Conservation (phyloP, 1,140 invertebrate genomes). For the Hypothenemus hampei region DNA sequence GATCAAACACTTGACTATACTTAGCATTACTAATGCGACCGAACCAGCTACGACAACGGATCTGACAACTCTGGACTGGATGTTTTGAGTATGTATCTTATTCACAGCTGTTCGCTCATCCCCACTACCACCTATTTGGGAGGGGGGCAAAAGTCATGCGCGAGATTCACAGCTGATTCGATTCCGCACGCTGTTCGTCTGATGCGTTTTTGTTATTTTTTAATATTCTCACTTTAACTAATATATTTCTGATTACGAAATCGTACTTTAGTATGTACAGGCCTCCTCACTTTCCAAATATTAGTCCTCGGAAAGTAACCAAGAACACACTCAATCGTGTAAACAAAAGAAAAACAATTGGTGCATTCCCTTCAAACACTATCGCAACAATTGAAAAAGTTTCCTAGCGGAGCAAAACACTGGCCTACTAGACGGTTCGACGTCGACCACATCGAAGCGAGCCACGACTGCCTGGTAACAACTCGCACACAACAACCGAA, state of each 20-base stretch:
- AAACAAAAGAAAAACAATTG: not conserved
- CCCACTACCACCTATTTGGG: constrained; percentile 25
- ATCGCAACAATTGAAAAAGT: no score
- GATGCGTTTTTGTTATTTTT: constrained; percentile 1
- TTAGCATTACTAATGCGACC: constrained; percentile 33
- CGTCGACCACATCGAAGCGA: not conserved
- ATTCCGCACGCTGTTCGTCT: constrained; percentile 5
- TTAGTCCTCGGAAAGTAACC: not conserved
- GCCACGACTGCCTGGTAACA: no score
- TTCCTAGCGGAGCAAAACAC: not conserved
- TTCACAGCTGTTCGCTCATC: constrained; percentile 40
- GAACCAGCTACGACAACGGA: constrained; percentile 29
- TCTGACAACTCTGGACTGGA: constrained; percentile 38
- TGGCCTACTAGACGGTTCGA: not conserved
- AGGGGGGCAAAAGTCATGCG: constrained; percentile 30
- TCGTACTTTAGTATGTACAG: no score
- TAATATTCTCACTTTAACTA: not conserved
- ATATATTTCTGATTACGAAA: no score
- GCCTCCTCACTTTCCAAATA: no score
- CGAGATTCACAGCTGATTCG: constrained; percentile 27
- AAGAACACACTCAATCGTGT: not conserved
- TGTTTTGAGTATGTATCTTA: constrained; percentile 42
- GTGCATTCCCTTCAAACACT: not conserved
- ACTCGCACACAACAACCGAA: no score
- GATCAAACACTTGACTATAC: constrained; percentile 34